phyloP scores from a whole-genome alignment of 2,113 vertebrate species.

The Percopsis transmontana region DNA sequence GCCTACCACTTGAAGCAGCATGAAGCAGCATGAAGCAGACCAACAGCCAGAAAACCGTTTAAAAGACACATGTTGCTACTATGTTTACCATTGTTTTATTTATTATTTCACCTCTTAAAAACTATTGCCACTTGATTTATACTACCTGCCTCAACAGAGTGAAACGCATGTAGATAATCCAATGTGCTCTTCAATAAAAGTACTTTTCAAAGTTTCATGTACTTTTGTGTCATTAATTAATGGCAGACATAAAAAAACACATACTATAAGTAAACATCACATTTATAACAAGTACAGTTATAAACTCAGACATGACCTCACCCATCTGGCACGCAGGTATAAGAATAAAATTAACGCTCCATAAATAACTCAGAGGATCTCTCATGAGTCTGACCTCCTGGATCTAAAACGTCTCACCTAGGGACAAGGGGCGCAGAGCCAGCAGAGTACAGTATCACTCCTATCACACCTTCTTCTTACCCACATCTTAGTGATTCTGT shows the following conservation, averaged over 20 bases:
- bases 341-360: neutral
- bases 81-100: no score
- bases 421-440: no score
- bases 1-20: no score
- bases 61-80: no score
- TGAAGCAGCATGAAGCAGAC: no score
- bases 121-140: slow-evolving; percentile 22
- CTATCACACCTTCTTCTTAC: no score
- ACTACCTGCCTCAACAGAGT: neutral
- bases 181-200: no score
- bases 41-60: no score
- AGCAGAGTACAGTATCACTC: no score
- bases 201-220: neutral
- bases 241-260: no score
- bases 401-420: neutral
- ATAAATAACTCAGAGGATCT: neutral
- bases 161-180: neutral
- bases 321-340: neutral
- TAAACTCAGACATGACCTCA: neutral
- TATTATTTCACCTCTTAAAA: slow-evolving; percentile 18
- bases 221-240: neutral
- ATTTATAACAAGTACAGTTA: neutral
- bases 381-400: neutral
- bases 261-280: no score
- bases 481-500: no score